Percentiles rank a stretch among this genome's conserved stretches.
phyloP scores from a whole-genome alignment of 2,113 vertebrate species.

The Semicossyphus pulcher region DNA sequence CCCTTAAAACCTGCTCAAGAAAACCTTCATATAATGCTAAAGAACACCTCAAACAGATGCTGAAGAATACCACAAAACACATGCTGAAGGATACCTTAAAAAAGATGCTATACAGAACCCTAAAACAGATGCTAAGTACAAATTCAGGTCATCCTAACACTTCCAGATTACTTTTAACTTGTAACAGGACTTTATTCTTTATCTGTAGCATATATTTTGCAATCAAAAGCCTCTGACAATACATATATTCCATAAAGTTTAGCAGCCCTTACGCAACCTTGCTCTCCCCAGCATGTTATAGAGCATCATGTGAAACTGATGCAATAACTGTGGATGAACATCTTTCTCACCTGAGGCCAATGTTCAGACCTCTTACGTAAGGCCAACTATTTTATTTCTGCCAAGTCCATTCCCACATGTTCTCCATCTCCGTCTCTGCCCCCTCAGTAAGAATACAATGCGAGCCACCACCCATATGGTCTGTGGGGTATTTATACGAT shows the following conservation, averaged over 20 bases:
- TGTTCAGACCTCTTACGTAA: constrained; percentile 37
- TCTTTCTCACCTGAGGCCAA: constrained; percentile 27
- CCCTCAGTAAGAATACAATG: background rate
- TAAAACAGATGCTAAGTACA: background rate
- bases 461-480: background rate
- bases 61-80: too few species aligned
- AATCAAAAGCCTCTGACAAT: background rate
- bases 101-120: too few species aligned
- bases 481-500: constrained; percentile 39
- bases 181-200: background rate
- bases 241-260: background rate
- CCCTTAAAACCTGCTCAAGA: too few species aligned
- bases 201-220: background rate
- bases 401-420: constrained; percentile 17
- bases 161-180: too few species aligned
- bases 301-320: constrained; percentile 23
- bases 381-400: constrained; percentile 15
- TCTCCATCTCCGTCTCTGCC: background rate
- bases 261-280: constrained; percentile 19
- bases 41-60: too few species aligned
- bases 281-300: background rate
- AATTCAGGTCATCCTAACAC: too few species aligned
- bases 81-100: too few species aligned
- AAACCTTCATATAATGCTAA: too few species aligned
- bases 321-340: constrained; percentile 37